Evolutionary conservation across 2,888 invertebrate genomes (phyloP), one percentile per base, ranked within the genome.

Genomic region (Lasioglossum vierecki): DNA sequence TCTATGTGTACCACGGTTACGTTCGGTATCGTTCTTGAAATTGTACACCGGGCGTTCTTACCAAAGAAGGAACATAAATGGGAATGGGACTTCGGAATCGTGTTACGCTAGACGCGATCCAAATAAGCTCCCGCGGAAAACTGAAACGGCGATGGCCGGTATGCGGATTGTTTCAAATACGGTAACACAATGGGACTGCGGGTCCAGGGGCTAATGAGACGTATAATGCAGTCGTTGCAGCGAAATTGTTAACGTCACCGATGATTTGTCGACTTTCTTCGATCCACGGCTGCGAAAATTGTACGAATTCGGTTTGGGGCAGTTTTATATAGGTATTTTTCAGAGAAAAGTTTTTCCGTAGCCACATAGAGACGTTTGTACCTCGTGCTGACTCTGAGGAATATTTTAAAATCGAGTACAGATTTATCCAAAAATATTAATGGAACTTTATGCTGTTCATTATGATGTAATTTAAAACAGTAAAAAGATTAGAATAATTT

Each of bases 71-170:
- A 80, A 57, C 79, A 83, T 86, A 79, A 76, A 82, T 80, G 77
- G 77, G 80, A 89, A 88, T 83, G 71, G 81, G 77, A 85, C 76
- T 86, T 82, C 60, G 75, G 46, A 83, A 81, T 82, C 71, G 72
- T 60, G 41, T 77, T 76, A 74, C 68, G 76, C 70, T 82, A 80
- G 77, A 75, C 39, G 35, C 46, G 35, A 44, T 76, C 53, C 82
- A 77, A 86, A 86, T 82, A 85, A 85, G 85, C 71, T 66, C 71
- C 71, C n/a, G 57, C 57, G 57, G 57, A 57, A 57, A 57, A 57
- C 57, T 57, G 57, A 57, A 57, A 57, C 57, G 57, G 11, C 57
- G 57, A 11, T 11, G 57, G 57, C 1, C n/a, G 57, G 57, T 57
- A 68, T 71, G 82, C 49, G 30, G 77, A 82, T 73, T 78, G 75